phyloP scores from a whole-genome alignment of 2,888 invertebrate genomes.

The Diachrysia chrysitis region DNA sequence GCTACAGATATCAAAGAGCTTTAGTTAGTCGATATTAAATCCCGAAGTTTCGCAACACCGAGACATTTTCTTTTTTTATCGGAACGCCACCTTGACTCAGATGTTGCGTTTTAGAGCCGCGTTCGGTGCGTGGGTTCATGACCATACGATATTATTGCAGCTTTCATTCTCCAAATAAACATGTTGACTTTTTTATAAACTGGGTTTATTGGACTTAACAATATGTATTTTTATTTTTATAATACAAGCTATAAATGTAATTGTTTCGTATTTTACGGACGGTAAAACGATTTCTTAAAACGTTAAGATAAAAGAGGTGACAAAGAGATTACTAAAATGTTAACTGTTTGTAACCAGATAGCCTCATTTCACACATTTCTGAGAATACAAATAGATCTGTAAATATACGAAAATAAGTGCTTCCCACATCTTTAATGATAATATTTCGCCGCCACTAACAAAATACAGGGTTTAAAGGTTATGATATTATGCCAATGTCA shows the following conservation, averaged over 20 bases:
- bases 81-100: slow-evolving; percentile 58
- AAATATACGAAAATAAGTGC: slow-evolving; percentile 2
- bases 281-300: slow-evolving; percentile 16
- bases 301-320: slow-evolving; percentile 27
- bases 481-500: background rate
- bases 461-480: background rate
- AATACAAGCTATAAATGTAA: slow-evolving; percentile 17
- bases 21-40: slow-evolving; percentile 25
- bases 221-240: slow-evolving; percentile 6
- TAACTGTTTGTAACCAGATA: slow-evolving; percentile 31
- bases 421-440: slow-evolving; percentile 1
- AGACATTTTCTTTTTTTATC: slow-evolving; percentile 45
- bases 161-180: slow-evolving; percentile 57
- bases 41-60: slow-evolving; percentile 37
- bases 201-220: slow-evolving; percentile 27
- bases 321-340: slow-evolving; percentile 28
- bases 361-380: slow-evolving; percentile 34
- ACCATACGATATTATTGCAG: slow-evolving; percentile 50
- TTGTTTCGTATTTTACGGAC: slow-evolving; percentile 15
- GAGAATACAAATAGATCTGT: slow-evolving; percentile 11
- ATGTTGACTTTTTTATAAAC: slow-evolving; percentile 41
- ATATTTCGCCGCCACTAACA: background rate
- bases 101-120: slow-evolving; percentile 41
- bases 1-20: slow-evolving; percentile 33
- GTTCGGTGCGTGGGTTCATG: slow-evolving; percentile 62